Conservation (phyloP, 2,797 vertebrate genomes). For the Luscinia luscinia region DNA sequence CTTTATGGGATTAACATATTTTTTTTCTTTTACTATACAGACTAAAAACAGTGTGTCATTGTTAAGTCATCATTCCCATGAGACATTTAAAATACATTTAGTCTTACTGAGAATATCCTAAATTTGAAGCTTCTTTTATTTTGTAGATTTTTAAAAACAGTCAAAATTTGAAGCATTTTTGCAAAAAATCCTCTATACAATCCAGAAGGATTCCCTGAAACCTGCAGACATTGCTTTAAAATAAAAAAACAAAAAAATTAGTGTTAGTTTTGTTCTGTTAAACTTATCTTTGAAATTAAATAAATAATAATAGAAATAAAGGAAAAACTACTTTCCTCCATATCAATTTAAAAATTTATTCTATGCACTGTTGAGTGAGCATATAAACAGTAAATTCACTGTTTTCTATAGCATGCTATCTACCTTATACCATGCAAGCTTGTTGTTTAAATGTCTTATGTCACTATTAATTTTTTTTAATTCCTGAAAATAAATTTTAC, state of each 20-base stretch:
- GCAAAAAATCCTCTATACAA: neutral
- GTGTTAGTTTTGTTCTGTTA: neutral
- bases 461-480: neutral
- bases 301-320: neutral
- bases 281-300: neutral
- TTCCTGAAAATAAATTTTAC: slow-evolving; percentile 6
- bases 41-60: neutral
- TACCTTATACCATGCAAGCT: neutral
- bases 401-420: neutral
- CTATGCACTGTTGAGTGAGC: neutral
- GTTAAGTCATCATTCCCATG: neutral
- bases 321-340: neutral
- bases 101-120: neutral
- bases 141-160: neutral
- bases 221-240: neutral
- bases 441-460: neutral
- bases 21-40: neutral
- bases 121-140: neutral
- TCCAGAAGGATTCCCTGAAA: neutral
- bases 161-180: neutral
- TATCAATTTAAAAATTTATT: neutral
- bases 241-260: neutral
- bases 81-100: neutral
- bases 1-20: neutral
- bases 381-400: neutral